Base-by-base conservation (phyloP, 1,140 invertebrate species). In the Tetragnatha versicolor region DNA sequence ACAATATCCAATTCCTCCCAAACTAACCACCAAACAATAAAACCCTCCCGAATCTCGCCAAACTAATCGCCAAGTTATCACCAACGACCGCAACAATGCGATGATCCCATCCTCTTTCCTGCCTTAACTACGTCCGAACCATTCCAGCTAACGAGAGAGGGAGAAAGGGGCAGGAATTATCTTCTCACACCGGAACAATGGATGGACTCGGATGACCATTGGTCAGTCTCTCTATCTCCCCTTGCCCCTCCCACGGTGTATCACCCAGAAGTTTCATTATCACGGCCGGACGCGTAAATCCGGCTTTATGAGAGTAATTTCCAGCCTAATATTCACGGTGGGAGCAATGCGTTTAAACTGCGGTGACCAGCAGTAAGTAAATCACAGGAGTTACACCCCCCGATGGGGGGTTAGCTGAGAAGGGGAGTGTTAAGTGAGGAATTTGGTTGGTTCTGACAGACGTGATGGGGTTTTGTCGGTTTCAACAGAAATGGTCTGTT, bases 191-290 rank as follows among this genome's bases (percentile, higher is more conserved):
- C 2, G 5, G 65, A 17, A 68, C 65, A 68, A 68, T 68, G 27
- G 45, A 68, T 68, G 65, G n/a, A 27, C 9, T 35, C 27, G 51
- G 65, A 68, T 51, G 65, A 51, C 42, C 27, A 20, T 27, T 42
- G 7, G 17, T 7, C 7, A 22, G 14, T 55, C 9, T 2, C 39
- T 45, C 42, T 39, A 25, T 51, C 22, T 6, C 14, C 45, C 27
- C n/a, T 20, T 70, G 49, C n/a, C 31, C n/a, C 35, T 39, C 55
- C 20, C 33, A 6, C 4, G 2, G 49, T 33, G 14, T n/a, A n/a
- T n/a, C n/a, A n/a, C n/a, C n/a, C n/a, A 4, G 20, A 39, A 55
- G 68, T 70, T 70, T 70, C 68, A 70, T 70, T 70, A 70, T 55
- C 68, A 22, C 68, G 3, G 0, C 22, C 49, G 49, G 17, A 35